Conservation (phyloP, 2,888 invertebrate genomes). For the Cryptocheilus praepositus region DNA sequence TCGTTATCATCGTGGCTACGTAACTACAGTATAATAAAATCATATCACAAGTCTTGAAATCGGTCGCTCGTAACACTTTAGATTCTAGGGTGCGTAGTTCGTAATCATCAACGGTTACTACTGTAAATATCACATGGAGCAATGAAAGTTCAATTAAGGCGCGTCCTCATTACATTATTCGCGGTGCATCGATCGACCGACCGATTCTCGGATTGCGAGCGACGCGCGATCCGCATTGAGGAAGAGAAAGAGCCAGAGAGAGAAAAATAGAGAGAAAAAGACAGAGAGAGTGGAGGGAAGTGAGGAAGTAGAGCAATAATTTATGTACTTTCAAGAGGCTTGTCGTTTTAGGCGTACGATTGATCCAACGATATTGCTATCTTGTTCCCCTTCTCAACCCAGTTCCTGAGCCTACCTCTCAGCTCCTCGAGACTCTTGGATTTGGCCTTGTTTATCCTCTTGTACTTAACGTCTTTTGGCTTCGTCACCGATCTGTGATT, state of each 20-base stretch:
- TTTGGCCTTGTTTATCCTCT: constrained; percentile 92
- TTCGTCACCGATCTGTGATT: constrained; percentile 93
- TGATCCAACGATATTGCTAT: constrained; percentile 83
- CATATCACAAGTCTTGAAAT: constrained; percentile 53
- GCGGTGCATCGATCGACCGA: constrained; percentile 7
- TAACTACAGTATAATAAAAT: constrained; percentile 35
- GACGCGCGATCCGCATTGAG: constrained; percentile 4
- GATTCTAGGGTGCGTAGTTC: constrained; percentile 34
- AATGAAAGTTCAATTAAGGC: constrained; percentile 49
- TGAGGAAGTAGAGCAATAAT: constrained; percentile 19
- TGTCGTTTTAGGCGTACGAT: constrained; percentile 71
- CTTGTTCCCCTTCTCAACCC: constrained; percentile 87
- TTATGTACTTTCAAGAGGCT: constrained; percentile 38
- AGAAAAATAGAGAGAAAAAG: no score
- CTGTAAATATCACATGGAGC: constrained; percentile 58
- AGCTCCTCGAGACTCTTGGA: constrained; percentile 91
- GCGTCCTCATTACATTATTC: constrained; percentile 16
- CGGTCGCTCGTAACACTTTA: constrained; percentile 29
- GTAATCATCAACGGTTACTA: constrained; percentile 41
- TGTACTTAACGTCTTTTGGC: constrained; percentile 93
- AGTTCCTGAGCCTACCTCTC: constrained; percentile 87
- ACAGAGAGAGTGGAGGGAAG: neutral
- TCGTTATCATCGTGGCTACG: no score
- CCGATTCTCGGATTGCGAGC: neutral
- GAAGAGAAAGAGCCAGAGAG: neutral